phyloP scores from a whole-genome alignment of 2,888 invertebrate species.

The Thymelicus acteon region DNA sequence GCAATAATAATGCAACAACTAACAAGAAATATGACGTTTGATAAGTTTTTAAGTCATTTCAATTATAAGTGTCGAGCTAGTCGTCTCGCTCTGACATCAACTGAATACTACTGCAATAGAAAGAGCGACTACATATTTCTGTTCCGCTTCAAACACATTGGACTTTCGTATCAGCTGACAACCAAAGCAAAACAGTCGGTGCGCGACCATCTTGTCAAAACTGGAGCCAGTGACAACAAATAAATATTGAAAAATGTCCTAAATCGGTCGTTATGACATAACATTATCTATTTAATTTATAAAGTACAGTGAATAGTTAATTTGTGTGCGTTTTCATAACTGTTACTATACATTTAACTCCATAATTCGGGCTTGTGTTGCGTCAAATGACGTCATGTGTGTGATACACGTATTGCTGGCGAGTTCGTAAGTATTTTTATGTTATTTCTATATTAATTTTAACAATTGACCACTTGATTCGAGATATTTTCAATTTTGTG shows the following conservation, averaged over 20 bases:
- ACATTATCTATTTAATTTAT: slow-evolving; percentile 71
- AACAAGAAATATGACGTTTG: slow-evolving; percentile 70
- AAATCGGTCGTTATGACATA: slow-evolving; percentile 79
- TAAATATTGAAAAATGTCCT: slow-evolving; percentile 83
- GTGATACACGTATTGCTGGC: slow-evolving; percentile 84
- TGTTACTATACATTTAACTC: slow-evolving; percentile 77
- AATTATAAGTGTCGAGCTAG: slow-evolving; percentile 56
- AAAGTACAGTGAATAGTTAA: slow-evolving; percentile 75
- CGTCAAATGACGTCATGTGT: slow-evolving; percentile 85
- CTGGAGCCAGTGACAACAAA: slow-evolving; percentile 82
- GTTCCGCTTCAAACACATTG: slow-evolving; percentile 67
- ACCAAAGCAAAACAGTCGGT: slow-evolving; percentile 86
- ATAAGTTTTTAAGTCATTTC: slow-evolving; percentile 63
- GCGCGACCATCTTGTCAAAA: slow-evolving; percentile 86
- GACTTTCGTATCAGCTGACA: slow-evolving; percentile 84
- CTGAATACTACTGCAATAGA: slow-evolving; percentile 44
- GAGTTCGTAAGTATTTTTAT: slow-evolving; percentile 83
- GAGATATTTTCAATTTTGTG: slow-evolving; percentile 58
- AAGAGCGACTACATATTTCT: slow-evolving; percentile 51
- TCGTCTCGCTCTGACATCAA: slow-evolving; percentile 56
- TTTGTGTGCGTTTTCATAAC: slow-evolving; percentile 71
- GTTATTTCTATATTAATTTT: slow-evolving; percentile 76
- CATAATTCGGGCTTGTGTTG: slow-evolving; percentile 82
- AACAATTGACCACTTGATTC: slow-evolving; percentile 57
- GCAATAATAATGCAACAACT: slow-evolving; percentile 73